Percentiles rank a stretch among this genome's conserved stretches.
Evolutionary conservation across 2,797 vertebrate species (phyloP).

Genomic region (Propithecus perrieri): DNA sequence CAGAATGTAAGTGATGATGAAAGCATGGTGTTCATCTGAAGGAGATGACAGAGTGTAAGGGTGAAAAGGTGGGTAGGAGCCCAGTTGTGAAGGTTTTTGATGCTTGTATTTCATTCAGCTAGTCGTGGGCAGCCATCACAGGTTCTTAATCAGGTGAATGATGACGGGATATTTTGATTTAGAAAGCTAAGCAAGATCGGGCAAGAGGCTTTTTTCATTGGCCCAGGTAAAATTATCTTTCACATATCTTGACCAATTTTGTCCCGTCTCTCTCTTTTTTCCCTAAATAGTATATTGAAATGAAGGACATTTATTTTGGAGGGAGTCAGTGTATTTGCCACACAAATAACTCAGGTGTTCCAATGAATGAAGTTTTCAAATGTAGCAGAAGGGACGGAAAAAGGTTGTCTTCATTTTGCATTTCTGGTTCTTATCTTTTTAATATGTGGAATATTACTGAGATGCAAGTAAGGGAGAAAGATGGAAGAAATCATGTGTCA

Average conservation of each 20-base stretch:
- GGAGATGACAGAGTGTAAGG: background rate
- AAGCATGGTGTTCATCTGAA: fast-evolving
- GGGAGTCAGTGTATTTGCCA: background rate
- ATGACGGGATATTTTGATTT: background rate
- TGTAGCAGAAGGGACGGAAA: background rate
- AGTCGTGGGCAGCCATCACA: background rate
- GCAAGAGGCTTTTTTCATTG: background rate
- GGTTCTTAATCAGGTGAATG: background rate
- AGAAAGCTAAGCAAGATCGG: background rate
- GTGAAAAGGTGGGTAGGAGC: background rate
- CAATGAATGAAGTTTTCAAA: background rate
- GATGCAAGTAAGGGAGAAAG: background rate
- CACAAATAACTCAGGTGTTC: background rate
- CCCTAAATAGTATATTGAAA: background rate
- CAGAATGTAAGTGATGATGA: background rate
- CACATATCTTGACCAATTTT: background rate
- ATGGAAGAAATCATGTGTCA: background rate
- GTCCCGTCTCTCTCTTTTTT: background rate
- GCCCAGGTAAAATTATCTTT: background rate
- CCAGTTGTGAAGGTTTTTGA: background rate
- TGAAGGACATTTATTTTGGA: background rate
- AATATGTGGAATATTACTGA: background rate
- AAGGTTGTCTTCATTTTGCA: background rate
- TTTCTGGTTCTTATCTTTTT: background rate
- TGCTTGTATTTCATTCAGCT: background rate